Evolutionary conservation across 2,113 vertebrate genomes (phyloP).

Genomic region (Sigmodon hispidus): DNA sequence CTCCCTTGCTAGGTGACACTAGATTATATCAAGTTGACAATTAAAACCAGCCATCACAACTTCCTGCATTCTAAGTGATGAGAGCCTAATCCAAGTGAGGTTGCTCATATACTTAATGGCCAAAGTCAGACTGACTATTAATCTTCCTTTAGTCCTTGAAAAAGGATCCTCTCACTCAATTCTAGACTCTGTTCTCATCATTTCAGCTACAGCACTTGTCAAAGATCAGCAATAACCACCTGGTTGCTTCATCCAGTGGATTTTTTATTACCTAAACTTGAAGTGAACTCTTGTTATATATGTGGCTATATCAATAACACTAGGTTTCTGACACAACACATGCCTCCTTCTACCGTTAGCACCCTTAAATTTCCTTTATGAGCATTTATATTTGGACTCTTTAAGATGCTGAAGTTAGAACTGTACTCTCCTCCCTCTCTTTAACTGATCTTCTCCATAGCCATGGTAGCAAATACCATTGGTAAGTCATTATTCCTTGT

Average conservation of each 20-base stretch:
- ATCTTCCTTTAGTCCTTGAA: not conserved
- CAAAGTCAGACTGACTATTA: not conserved
- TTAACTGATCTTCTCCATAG: not conserved
- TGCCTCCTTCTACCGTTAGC: not conserved
- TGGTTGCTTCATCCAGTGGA: not conserved
- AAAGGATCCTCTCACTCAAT: not conserved
- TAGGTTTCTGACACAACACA: not conserved
- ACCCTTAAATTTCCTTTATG: not conserved
- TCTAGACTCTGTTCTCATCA: not conserved
- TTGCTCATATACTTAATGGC: not conserved
- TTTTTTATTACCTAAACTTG: not conserved
- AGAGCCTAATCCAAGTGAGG: not conserved
- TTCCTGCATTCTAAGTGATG: not conserved
- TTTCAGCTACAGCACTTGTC: not conserved
- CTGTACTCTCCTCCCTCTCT: not conserved
- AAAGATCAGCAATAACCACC: not conserved
- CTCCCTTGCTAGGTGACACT: not conserved
- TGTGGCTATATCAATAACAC: not conserved
- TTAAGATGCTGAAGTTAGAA: slow-evolving; percentile 5
- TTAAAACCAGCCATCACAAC: not conserved
- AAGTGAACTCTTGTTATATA: not conserved
- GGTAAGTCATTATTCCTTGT: not conserved
- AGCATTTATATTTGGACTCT: not conserved
- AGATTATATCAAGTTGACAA: not conserved
- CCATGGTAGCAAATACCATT: not conserved